A percentile compares a stretch with the other conserved stretches of the same genome.
These are phyloP conservation scores for Petrosia ficiformis DNA, from an alignment of 37 sponge, comb jelly and placozoan species.

Conservation along the genomic window DNA sequence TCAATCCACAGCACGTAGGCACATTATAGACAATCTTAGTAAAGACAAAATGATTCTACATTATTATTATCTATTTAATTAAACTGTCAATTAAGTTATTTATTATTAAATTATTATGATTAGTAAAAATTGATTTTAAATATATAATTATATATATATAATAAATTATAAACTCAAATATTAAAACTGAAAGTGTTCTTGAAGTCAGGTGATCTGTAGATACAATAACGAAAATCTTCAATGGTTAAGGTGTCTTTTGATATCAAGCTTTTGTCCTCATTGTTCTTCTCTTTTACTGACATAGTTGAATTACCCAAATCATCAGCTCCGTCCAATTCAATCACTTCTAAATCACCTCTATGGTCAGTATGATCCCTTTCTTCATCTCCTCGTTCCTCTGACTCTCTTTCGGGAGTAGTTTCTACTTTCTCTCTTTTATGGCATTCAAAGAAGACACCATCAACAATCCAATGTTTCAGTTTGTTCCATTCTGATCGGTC, in stretches of 20 bases:
- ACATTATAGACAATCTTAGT: too few relatives aligned
- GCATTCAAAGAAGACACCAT: background rate
- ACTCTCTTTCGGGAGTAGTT: background rate
- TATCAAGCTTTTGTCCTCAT: background rate
- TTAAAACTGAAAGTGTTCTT: conserved; percentile 1
- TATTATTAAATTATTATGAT: too few relatives aligned
- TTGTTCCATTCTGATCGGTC: background rate
- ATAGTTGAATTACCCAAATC: background rate
- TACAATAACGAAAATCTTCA: conserved; percentile 65
- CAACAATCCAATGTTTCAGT: background rate
- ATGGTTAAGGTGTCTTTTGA: conserved; percentile 16
- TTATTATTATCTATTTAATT: too few relatives aligned
- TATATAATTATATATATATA: too few relatives aligned
- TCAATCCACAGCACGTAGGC: too few relatives aligned
- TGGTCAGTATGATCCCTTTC: background rate
- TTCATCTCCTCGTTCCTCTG: background rate
- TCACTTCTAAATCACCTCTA: background rate
- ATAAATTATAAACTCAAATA: too few relatives aligned
- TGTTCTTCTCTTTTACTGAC: conserved; percentile 3
- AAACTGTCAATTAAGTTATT: too few relatives aligned
- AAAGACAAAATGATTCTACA: too few relatives aligned
- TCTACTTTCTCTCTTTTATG: background rate
- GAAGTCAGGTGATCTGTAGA: conserved; percentile 74
- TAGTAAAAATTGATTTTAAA: too few relatives aligned
- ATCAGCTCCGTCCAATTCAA: background rate